Evolutionary conservation across 2,797 vertebrate species (phyloP).

Genomic region (Emys orbicularis): DNA sequence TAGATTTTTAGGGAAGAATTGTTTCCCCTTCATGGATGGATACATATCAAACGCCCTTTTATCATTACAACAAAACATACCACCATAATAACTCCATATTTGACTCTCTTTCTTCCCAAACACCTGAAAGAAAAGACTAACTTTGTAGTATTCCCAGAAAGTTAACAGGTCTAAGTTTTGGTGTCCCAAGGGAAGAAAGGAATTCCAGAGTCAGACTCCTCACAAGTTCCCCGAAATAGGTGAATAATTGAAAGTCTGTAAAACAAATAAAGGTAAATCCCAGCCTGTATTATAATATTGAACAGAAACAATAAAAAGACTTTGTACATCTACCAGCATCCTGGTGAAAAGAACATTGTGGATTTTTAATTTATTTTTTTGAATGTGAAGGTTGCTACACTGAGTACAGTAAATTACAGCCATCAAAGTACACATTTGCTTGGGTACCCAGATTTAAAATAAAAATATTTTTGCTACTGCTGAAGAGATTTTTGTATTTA

Average conservation of each 20-base stretch:
- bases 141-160: background rate
- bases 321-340: background rate
- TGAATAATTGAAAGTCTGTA: background rate
- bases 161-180: accelerated
- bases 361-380: background rate
- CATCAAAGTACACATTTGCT: accelerated
- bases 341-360: background rate
- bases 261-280: background rate
- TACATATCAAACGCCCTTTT: accelerated
- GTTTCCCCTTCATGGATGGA: background rate
- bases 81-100: accelerated
- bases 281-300: background rate
- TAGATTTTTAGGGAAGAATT: background rate
- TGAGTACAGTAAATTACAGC: accelerated
- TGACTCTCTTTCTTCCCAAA: background rate
- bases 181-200: accelerated
- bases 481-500: accelerated
- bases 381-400: too few species aligned
- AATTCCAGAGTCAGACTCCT: background rate
- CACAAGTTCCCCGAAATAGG: background rate
- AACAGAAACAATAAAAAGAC: background rate
- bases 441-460: background rate
- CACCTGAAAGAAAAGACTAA: background rate
- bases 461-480: accelerated
- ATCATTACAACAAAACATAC: background rate